Base-by-base conservation (phyloP, 2,797 vertebrate species). In the Silurus lanzhouensis region DNA sequence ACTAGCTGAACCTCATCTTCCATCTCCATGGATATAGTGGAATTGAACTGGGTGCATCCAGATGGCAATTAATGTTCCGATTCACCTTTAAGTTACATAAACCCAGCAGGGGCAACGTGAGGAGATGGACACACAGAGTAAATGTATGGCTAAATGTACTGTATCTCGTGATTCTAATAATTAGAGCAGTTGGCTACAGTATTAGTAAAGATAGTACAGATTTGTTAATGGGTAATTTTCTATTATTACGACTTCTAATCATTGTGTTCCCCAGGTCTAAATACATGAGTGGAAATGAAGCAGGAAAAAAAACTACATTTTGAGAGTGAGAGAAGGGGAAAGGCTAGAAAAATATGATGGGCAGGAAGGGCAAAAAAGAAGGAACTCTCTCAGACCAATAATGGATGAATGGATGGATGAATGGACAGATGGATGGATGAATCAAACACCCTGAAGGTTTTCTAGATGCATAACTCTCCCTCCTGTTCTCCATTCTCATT, bases 71-170 rank as follows among this genome's bases (percentile, higher is more conserved):
- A 60, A 79, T 63, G 74, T 83, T 70, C 76, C 10, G 14, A 83
- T 81, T 86, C 58, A 86, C 66, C 82, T 80, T 80, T 74, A 75
- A 75, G 46, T 83, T 79, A 67, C 84, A 22, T 82, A 76, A 76
- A 25, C 60, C 61, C 61, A 58, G 38, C 52, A 67, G 6, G 31
- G 75, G 22, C 27, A 60, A 22, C n/a, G 15, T 25, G 60, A 25
- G 44, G 55, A 83, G 52, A 68, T 52, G 67, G 55, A 52, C 20
- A 58, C 25, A 22, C 19, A 79, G 44, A 31, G 38, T 19, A 70
- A 38, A 38, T 38, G 52, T 52, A 19, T n/a, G 72, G n/a, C 25
- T 61, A 14, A 38, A 63, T 74, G 14, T 63, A 66, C 6, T 13
- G 14, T 63, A 66, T 13, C 13, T 31, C 57, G 13, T n/a, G 22